phyloP scores from a whole-genome alignment of 1,140 invertebrate species.

The Ridgeia piscesae region DNA sequence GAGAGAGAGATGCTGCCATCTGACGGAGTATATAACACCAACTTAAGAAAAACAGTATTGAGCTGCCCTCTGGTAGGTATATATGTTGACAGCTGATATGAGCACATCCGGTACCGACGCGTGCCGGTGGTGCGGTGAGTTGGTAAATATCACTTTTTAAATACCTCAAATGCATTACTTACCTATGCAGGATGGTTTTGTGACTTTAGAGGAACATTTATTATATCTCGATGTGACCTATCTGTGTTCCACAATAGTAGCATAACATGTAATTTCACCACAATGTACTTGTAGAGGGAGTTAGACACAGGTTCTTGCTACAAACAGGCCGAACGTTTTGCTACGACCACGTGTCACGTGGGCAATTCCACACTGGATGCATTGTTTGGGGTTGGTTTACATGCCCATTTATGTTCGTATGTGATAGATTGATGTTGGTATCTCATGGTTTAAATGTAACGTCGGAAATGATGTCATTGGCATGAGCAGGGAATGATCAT shows the following conservation, averaged over 20 bases:
- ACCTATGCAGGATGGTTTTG: neutral
- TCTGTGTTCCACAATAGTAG: neutral
- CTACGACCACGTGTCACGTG: too few species aligned
- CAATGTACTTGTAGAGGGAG: neutral
- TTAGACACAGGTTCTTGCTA: neutral
- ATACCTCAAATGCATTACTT: neutral
- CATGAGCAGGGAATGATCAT: neutral
- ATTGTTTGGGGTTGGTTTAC: neutral
- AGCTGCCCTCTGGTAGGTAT: neutral
- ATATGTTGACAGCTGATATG: neutral
- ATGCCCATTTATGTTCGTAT: neutral
- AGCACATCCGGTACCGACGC: neutral
- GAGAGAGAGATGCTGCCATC: neutral
- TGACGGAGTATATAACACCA: neutral
- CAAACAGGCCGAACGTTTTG: too few species aligned
- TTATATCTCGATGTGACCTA: neutral
- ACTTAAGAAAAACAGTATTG: neutral
- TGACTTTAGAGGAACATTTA: neutral
- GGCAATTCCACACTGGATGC: too few species aligned
- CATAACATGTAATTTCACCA: neutral
- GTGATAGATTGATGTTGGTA: neutral
- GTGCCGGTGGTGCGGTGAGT: neutral
- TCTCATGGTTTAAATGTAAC: neutral
- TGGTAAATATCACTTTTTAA: neutral
- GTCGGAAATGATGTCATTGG: neutral